These are phyloP conservation scores for Dasysyrphus tricinctus DNA, from an alignment of 2,888 invertebrate genomes.

Conservation along the genomic window DNA sequence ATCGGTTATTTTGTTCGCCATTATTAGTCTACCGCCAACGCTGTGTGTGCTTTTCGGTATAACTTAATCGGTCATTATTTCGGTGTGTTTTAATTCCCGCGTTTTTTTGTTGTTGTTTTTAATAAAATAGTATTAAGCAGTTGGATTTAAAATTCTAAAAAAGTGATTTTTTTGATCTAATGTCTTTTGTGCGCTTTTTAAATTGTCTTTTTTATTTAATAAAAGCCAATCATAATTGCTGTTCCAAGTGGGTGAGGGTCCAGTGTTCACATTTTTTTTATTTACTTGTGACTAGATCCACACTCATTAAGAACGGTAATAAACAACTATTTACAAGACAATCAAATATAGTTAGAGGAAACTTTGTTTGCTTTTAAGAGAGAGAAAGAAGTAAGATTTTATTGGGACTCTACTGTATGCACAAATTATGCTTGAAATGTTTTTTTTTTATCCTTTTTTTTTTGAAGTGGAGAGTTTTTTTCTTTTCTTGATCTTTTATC, in stretches of 20 bases:
- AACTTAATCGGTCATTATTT: slow-evolving; percentile 69
- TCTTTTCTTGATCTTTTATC: not conserved
- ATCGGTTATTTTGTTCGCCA: slow-evolving; percentile 60
- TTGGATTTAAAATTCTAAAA: slow-evolving; percentile 10
- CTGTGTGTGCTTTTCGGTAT: slow-evolving; percentile 46
- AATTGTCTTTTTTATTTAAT: too few relatives aligned
- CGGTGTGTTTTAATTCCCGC: slow-evolving; percentile 64
- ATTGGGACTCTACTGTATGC: not conserved
- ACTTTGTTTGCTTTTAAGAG: not conserved
- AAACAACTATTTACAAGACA: slow-evolving; percentile 37
- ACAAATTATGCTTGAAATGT: not conserved
- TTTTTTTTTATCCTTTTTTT: not conserved
- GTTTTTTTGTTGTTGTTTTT: slow-evolving; percentile 40
- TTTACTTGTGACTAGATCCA: slow-evolving; percentile 84
- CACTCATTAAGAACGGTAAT: slow-evolving; percentile 84
- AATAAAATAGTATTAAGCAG: slow-evolving; percentile 30
- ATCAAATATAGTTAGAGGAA: not conserved
- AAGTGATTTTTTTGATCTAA: slow-evolving; percentile 17
- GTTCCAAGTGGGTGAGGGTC: slow-evolving; percentile 84
- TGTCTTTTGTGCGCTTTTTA: not conserved
- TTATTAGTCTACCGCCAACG: slow-evolving; percentile 68
- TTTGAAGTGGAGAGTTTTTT: not conserved
- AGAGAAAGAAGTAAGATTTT: slow-evolving; percentile 18
- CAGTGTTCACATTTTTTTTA: slow-evolving; percentile 83
- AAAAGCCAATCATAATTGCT: slow-evolving; percentile 77